Conservation (phyloP, 1,140 invertebrate species). For the Drosophila parabipectinata region DNA sequence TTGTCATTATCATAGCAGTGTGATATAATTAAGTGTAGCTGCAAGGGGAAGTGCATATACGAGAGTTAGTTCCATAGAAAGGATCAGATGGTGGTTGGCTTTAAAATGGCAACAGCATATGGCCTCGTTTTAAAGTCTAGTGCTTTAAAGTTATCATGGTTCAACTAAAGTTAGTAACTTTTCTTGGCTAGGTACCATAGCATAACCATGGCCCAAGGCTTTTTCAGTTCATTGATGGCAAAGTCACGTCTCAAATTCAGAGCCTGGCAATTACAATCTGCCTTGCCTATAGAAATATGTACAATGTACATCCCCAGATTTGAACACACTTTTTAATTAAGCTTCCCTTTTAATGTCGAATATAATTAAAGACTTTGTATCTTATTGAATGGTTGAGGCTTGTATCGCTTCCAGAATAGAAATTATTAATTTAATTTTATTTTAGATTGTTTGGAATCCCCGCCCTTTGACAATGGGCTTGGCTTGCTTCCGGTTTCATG, state of each 20-base stretch:
- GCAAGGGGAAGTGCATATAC: conserved; percentile 20
- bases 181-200: neutral
- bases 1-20: conserved; percentile 19
- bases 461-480: neutral
- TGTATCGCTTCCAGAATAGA: conserved; percentile 22
- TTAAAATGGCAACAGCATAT: too few relatives aligned
- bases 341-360: conserved; percentile 37
- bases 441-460: neutral
- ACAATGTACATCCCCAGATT: neutral
- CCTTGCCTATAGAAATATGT: conserved; percentile 1
- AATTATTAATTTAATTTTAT: conserved; percentile 31
- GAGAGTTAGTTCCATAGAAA: neutral
- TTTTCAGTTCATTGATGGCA: conserved; percentile 34
- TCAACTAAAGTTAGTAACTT: neutral
- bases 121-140: neutral
- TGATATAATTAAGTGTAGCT: conserved; percentile 42
- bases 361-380: conserved; percentile 52
- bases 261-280: conserved; percentile 30
- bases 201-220: neutral
- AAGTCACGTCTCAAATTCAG: conserved; percentile 32
- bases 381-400: conserved; percentile 7
- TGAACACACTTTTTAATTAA: conserved; percentile 50
- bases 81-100: neutral
- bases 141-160: neutral
- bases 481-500: neutral